Evolutionary conservation across 2,888 invertebrate species (phyloP), one percentile per base, ranked within the genome.

Genomic region (Patella ulyssiponensis): DNA sequence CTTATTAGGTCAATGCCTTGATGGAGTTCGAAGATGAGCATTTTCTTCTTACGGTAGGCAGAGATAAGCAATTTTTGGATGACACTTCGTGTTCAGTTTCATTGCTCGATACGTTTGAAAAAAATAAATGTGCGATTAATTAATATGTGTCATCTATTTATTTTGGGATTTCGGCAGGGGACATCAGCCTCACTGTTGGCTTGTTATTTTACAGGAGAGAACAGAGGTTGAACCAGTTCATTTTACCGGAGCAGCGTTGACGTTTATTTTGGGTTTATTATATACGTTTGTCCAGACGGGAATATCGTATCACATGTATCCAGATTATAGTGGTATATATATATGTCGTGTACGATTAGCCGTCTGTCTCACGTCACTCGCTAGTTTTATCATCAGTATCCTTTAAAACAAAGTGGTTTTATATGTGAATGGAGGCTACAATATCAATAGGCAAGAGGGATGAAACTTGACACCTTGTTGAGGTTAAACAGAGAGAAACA

Each of bases 241-340:
- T 87, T 92, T 95, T 70, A 91, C 94, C 71, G 96, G 96, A 12
- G 96, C 96, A 9, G 91, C 94, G 71, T 89, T 94, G 82, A 94
- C 95, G 80, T 97, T 97, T 92, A 95, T 95, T 77, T 93, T 94
- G 85, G 96, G 96, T 44, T 94, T 95, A 23, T 90, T 95, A 74
- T 97, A 96, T 92, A 94, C 95, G 89, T 95, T 95, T 94, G 93
- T 95, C 86, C 96, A 97, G 94, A 95, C 92, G 7, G 84, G 86
- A 33, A 84, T 92, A 58, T 90, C 91, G 11, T 92, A 94, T 85
- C 92, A 93, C 86, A 92, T 95, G 86, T 93, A 93, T 84, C 95
- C 95, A 53, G 80, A 80, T 69, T 90, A 85, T 81, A 88, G 88
- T 74, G 88, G 88, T 14, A 70, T 82, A 2, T 81, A 74, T 73